Percentiles rank a stretch among this genome's conserved stretches.
Evolutionary conservation across 2,797 vertebrate genomes (phyloP).

Genomic region (Acrocephalus scirpaceus): DNA sequence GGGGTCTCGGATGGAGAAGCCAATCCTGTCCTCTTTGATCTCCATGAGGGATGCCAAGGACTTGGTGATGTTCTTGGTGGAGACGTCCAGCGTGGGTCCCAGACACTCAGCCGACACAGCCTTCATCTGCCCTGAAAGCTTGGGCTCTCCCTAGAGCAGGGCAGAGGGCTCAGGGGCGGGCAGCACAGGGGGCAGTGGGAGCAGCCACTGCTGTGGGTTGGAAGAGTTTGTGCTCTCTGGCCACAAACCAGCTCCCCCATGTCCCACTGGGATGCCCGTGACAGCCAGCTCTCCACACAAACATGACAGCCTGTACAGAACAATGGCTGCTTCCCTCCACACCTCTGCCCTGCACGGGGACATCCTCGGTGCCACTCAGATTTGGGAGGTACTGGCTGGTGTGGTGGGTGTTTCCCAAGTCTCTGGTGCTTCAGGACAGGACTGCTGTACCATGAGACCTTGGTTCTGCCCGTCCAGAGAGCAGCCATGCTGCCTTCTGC

Average conservation of each 20-base stretch:
- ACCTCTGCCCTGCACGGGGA: not conserved
- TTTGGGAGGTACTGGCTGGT: not conserved
- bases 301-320: not conserved
- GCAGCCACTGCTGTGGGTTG: not conserved
- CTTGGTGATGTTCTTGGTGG: slow-evolving; percentile 92
- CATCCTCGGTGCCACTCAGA: not conserved
- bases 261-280: not conserved
- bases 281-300: not conserved
- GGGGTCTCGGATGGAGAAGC: slow-evolving; percentile 82
- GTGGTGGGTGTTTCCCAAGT: not conserved
- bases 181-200: not conserved
- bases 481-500: not conserved
- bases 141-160: slow-evolving; percentile 87
- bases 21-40: slow-evolving; percentile 90
- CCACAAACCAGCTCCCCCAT: not conserved
- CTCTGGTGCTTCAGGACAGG: not conserved
- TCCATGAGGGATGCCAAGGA: slow-evolving; percentile 94
- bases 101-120: slow-evolving; percentile 94
- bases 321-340: not conserved
- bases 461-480: not conserved
- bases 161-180: not conserved
- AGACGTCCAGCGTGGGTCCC: slow-evolving; percentile 86
- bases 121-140: slow-evolving; percentile 93
- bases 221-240: not conserved
- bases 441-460: not conserved